Evolutionary conservation across 2,888 invertebrate genomes (phyloP).

Genomic region (Chrysolina haemoptera): DNA sequence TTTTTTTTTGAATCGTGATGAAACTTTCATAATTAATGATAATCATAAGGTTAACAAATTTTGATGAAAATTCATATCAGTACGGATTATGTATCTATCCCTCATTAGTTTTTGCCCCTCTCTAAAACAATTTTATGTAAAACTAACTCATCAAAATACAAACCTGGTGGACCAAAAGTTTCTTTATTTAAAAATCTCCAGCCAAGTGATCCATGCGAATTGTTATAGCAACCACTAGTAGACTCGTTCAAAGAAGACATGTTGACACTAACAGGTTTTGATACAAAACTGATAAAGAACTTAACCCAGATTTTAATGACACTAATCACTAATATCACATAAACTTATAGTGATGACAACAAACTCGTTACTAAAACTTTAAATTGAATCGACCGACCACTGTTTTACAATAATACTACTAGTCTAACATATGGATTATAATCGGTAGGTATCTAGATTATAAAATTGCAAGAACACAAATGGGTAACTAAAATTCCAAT

Average conservation of each 20-base stretch:
- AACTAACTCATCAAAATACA: conserved; percentile 10
- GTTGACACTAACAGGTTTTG: background rate
- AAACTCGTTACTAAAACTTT: background rate
- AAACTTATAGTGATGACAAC: too few species aligned
- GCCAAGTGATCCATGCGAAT: conserved; percentile 42
- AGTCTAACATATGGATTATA: conserved; percentile 18
- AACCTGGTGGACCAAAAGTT: conserved; percentile 57
- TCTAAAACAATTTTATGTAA: background rate
- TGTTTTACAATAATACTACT: background rate
- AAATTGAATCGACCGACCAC: background rate
- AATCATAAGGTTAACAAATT: too few species aligned
- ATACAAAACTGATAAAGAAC: conserved; percentile 12
- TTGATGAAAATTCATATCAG: too few species aligned
- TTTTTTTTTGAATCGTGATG: too few species aligned
- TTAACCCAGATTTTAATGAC: background rate
- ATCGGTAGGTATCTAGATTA: background rate
- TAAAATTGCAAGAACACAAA: background rate
- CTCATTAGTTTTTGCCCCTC: too few species aligned
- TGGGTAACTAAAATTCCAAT: background rate
- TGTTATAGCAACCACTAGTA: conserved; percentile 21
- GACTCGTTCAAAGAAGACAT: conserved; percentile 6
- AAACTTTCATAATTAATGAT: too few species aligned
- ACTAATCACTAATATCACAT: too few species aligned
- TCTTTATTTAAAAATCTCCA: conserved; percentile 63
- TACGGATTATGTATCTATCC: too few species aligned